Evolutionary conservation across 2,888 invertebrate species (phyloP).

Genomic region (Philopedon plagiatum): DNA sequence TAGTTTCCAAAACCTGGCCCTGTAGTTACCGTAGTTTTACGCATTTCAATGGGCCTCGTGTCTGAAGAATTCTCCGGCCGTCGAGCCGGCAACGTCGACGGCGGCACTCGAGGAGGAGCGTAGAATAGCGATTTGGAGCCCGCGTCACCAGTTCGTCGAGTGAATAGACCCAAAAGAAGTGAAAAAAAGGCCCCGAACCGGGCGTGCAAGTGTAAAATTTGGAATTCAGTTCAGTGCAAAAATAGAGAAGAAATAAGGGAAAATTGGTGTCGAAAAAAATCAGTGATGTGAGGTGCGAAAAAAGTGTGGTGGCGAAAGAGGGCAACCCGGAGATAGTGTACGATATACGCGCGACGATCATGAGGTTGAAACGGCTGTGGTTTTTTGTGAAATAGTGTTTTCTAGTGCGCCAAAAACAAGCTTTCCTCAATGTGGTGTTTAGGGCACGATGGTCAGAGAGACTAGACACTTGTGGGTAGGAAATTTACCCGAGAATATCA

Average conservation of each 20-base stretch:
- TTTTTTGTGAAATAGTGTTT: slow-evolving; percentile 64
- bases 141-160: slow-evolving; percentile 61
- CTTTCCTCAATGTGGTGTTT: slow-evolving; percentile 91
- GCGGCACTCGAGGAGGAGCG: slow-evolving; percentile 61
- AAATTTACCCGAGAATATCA: slow-evolving; percentile 99
- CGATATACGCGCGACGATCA: slow-evolving; percentile 40
- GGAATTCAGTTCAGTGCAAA: slow-evolving; percentile 26
- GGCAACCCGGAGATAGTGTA: slow-evolving; percentile 57
- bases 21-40: background rate
- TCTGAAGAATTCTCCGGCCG: slow-evolving; percentile 30
- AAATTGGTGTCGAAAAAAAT: slow-evolving; percentile 26
- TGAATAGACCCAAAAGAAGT: slow-evolving; percentile 55
- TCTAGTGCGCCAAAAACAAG: slow-evolving; percentile 71
- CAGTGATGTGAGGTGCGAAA: slow-evolving; percentile 55
- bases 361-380: slow-evolving; percentile 39
- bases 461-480: slow-evolving; percentile 99
- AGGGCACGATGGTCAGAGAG: slow-evolving; percentile 99
- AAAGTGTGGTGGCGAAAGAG: slow-evolving; percentile 48
- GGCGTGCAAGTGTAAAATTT: slow-evolving; percentile 47
- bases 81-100: slow-evolving; percentile 37
- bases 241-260: slow-evolving; percentile 24
- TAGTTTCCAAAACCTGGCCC: too few species aligned
- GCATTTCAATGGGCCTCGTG: background rate
- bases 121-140: slow-evolving; percentile 59
- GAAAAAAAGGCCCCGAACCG: slow-evolving; percentile 43